phyloP scores from a whole-genome alignment of 2,797 vertebrate species.

The Clarias platycephalus region DNA sequence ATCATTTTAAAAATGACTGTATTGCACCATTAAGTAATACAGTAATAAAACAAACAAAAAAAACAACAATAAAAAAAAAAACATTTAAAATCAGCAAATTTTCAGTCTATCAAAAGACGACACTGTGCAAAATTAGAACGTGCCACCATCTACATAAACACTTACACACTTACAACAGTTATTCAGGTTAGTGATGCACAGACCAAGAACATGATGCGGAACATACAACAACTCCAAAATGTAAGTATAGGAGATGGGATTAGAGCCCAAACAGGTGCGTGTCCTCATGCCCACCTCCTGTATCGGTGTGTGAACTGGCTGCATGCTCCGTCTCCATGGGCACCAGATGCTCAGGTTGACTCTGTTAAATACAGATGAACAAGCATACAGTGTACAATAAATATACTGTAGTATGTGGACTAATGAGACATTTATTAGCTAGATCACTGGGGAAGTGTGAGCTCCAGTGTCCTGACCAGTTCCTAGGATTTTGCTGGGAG shows the following conservation, averaged over 20 bases:
- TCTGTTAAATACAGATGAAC: slow-evolving; percentile 59
- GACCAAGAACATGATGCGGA: not conserved
- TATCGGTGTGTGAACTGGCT: slow-evolving; percentile 66
- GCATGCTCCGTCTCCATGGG: slow-evolving; percentile 75
- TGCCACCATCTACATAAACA: not conserved
- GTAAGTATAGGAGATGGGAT: slow-evolving; percentile 75
- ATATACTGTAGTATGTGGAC: not conserved
- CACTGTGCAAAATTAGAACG: not conserved
- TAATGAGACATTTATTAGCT: not conserved
- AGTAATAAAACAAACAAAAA: not conserved
- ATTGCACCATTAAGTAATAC: not conserved
- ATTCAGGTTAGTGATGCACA: not conserved
- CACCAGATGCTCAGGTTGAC: slow-evolving; percentile 71
- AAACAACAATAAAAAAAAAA: not conserved
- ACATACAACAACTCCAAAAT: slow-evolving; percentile 43
- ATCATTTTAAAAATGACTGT: not conserved
- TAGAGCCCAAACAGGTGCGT: slow-evolving; percentile 80
- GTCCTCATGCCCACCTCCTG: slow-evolving; percentile 92
- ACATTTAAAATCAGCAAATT: too few species aligned
- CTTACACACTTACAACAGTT: not conserved
- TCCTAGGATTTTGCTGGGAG: not conserved
- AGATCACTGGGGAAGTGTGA: not conserved
- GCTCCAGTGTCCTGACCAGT: too few species aligned
- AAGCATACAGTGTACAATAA: not conserved
- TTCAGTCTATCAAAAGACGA: not conserved